A percentile compares a stretch with the other conserved stretches of the same genome.
Conservation (phyloP, 1,140 invertebrate genomes). For the Drosophila punjabiensis region DNA sequence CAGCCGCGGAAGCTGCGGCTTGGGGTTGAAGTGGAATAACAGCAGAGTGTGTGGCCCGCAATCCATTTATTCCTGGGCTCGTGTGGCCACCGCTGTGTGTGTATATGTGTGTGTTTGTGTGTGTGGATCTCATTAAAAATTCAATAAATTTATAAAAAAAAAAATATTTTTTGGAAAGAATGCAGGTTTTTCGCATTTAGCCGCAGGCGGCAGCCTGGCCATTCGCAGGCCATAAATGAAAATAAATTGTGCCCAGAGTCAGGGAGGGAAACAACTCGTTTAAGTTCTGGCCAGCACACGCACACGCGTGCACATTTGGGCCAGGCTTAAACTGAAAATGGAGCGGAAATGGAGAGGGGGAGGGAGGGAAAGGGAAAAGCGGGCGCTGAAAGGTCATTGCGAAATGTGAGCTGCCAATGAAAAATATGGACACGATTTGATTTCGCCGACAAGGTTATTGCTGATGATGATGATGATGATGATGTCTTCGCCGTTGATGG, state of each 20-base stretch:
- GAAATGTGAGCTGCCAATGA: slow-evolving; percentile 19
- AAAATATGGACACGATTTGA: slow-evolving; percentile 45
- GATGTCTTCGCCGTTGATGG: not conserved
- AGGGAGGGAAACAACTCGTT: slow-evolving; percentile 14
- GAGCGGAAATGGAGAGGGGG: slow-evolving; percentile 6
- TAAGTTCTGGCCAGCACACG: slow-evolving; percentile 18
- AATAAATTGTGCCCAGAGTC: slow-evolving; percentile 30
- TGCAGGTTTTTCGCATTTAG: slow-evolving; percentile 15
- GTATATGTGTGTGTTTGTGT: slow-evolving; percentile 1
- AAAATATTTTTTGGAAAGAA: slow-evolving; percentile 7
- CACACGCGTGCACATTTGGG: not conserved
- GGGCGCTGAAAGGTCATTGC: not conserved
- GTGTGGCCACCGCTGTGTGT: not conserved
- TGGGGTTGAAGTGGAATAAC: not conserved
- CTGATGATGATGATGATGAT: slow-evolving; percentile 29
- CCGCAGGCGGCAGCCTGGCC: slow-evolving; percentile 9
- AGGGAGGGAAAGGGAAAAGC: not conserved
- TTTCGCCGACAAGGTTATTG: slow-evolving; percentile 23
- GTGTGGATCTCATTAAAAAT: slow-evolving; percentile 43
- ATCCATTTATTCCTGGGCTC: slow-evolving; percentile 23
- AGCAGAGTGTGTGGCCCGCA: slow-evolving; percentile 3
- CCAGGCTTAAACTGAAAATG: slow-evolving; percentile 28
- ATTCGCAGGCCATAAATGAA: slow-evolving; percentile 31
- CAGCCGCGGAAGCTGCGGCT: not conserved
- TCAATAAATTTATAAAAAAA: slow-evolving; percentile 60